Evolutionary conservation across 2,888 invertebrate species (phyloP), one percentile per base, ranked within the genome.

Genomic region (Dryocosmus kuriphilus): DNA sequence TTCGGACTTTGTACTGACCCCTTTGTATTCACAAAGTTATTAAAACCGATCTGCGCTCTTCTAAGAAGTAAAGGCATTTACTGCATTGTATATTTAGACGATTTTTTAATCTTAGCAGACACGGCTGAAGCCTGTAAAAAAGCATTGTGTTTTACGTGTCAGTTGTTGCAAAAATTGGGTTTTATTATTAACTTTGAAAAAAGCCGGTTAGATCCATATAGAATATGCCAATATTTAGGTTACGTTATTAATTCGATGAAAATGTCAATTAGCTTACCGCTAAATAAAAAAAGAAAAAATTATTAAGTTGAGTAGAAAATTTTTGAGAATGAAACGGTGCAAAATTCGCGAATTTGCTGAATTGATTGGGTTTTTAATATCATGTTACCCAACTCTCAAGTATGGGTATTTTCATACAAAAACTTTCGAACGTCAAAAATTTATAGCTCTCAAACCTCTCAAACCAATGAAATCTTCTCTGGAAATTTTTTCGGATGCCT

Each of bases 81-180:
- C 4, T 78, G 46, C 4, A 78, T 82, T 3, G 61, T 80, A 14
- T 82, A 80, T 38, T 38, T 80, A 5, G 80, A 82, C 22, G 82
- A 81, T 74, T 67, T 79, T 6, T 32, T 80, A 1, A 74, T 61
- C 30, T 63, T 80, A 3, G 79, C 14, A n/a, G 46, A 27, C 5
- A 41, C 27, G 9, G n/a, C 35, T 46, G 8, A 75, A 16, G 38
- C 35, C 19, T 79, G 80, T 35, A 24, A 24, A 11, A 55, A 55
- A 62, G 19, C 32, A 19, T 1, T 62, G 0, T 2, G 3, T 6
- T 30, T 30, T 5, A 30, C 61, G 3, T 30, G 27, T 19, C 30
- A 4, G 8, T 16, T 73, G 5, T 14, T 73, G 2, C 51, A 73
- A 46, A 73, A 51, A 73, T 24, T 73, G 4, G 73, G 19, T 6